Conservation (phyloP, 2,113 vertebrate species). For the Pteruthius melanotis region DNA sequence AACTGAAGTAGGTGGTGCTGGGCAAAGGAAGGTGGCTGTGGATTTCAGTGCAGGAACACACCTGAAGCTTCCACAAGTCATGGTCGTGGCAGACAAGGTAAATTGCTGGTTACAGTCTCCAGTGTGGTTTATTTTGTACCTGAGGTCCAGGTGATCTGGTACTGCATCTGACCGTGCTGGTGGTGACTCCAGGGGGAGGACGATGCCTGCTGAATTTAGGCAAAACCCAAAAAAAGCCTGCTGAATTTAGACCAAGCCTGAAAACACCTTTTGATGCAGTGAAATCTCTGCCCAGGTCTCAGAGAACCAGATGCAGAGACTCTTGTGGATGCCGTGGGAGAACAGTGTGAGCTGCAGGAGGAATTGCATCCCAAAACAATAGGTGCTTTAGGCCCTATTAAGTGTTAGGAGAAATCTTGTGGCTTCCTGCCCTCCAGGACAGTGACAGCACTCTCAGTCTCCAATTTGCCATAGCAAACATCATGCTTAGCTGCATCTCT, state of each 20-base stretch:
- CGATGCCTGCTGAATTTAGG: background rate
- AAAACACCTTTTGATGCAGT: background rate
- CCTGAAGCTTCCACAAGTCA: background rate
- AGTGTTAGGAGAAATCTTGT: background rate
- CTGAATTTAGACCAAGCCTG: background rate
- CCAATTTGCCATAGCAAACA: background rate
- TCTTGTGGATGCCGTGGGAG: background rate
- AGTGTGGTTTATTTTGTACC: no score
- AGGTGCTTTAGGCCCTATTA: background rate
- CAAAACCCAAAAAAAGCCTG: background rate
- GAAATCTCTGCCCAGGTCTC: background rate
- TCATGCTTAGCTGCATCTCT: background rate
- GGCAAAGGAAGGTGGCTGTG: background rate
- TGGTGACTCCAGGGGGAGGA: background rate
- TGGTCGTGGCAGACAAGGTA: background rate
- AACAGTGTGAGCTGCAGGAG: background rate
- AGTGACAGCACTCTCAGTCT: background rate
- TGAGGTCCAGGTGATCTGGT: background rate
- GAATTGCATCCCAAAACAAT: background rate
- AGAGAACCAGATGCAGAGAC: accelerated
- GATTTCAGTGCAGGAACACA: background rate
- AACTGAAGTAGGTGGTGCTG: background rate
- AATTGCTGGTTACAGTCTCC: background rate
- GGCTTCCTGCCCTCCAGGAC: background rate
- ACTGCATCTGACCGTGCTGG: background rate